Base-by-base conservation (phyloP, 2,113 vertebrate genomes). In the Condylura cristata region DNA sequence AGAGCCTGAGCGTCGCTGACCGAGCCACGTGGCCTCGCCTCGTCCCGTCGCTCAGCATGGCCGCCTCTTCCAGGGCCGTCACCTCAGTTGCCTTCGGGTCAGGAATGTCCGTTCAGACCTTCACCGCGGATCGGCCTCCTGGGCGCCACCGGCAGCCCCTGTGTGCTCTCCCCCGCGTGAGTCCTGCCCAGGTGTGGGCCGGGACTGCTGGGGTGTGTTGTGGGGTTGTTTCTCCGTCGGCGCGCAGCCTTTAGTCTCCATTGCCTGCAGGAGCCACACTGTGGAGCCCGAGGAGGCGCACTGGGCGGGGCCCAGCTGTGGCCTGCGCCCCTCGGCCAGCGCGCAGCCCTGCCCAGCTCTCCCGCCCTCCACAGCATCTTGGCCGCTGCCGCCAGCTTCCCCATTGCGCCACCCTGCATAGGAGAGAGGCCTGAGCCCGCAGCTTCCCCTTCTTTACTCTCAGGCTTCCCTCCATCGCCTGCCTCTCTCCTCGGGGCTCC, bases 1-100 rank as follows among this genome's bases (percentile, higher is more conserved):
- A 86, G 81, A 68, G 41, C 34, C 41, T 53, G 86, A 90, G 74
- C 87, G 70, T 92, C 82, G 41, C 51, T 75, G 60, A 84, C 44
- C 91, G 44, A 60, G 79, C 53, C 8, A 1, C 41, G 71, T n/a
- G 81, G 71, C 68, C 68, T 82, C 68, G 10, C 79, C 72, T 14
- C 74, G 14, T 86, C 56, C 28, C 9, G 39, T 76, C 28, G 22
- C 65, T 95, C 13, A 6, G 61, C 81, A 1, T 79, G 89, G 60
- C 39, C 48, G 14, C 37, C 51, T 91, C 61, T 86, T 82, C 58
- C 60, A 32, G 41, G 28, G 24, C 44, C 30, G 41, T 82, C 39
- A 3, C 20, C 51, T 89, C 20, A 58, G 63, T 32, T 86, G 48
- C 17, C 48, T 51, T 8, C 17, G 48, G 48, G 48, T 51, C 48